A percentile compares a stretch with the other conserved stretches of the same genome.
These are phyloP conservation scores for Leguminivora glycinivorella DNA, from an alignment of 1,140 invertebrate species.

Conservation along the genomic window DNA sequence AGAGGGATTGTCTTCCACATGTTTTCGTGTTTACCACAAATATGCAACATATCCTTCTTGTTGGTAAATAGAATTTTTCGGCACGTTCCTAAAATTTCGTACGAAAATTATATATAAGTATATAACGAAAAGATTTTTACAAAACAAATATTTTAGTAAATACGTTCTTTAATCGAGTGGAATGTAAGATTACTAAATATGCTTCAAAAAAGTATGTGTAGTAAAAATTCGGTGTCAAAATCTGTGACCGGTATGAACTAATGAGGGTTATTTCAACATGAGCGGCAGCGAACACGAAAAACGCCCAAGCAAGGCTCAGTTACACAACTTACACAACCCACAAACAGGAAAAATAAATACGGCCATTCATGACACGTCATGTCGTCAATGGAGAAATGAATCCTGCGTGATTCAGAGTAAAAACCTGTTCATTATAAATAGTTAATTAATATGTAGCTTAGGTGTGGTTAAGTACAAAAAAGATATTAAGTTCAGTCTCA, in stretches of 20 bases:
- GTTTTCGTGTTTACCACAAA: conserved; percentile 24
- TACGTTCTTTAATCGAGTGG: neutral
- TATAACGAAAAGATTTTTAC: too few species aligned
- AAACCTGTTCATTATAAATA: neutral
- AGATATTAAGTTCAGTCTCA: too few species aligned
- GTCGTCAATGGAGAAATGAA: conserved; percentile 2
- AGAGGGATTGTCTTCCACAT: conserved; percentile 26
- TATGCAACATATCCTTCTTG: conserved; percentile 11
- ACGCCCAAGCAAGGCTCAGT: neutral
- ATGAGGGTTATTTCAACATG: neutral
- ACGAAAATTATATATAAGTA: neutral
- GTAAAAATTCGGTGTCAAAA: neutral
- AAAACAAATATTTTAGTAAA: neutral
- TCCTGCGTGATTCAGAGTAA: conserved; percentile 2
- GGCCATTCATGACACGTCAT: conserved; percentile 4
- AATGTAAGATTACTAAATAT: neutral
- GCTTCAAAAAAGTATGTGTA: neutral
- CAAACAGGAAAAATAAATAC: conserved; percentile 1
- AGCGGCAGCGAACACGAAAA: neutral
- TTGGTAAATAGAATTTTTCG: conserved; percentile 17
- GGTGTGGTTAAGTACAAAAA: neutral
- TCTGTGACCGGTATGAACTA: neutral
- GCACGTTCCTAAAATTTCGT: neutral
- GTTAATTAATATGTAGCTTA: neutral
- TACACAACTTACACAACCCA: neutral